These are phyloP conservation scores for Agrotis exclamationis DNA, from an alignment of 2,888 invertebrate species.

Conservation along the genomic window DNA sequence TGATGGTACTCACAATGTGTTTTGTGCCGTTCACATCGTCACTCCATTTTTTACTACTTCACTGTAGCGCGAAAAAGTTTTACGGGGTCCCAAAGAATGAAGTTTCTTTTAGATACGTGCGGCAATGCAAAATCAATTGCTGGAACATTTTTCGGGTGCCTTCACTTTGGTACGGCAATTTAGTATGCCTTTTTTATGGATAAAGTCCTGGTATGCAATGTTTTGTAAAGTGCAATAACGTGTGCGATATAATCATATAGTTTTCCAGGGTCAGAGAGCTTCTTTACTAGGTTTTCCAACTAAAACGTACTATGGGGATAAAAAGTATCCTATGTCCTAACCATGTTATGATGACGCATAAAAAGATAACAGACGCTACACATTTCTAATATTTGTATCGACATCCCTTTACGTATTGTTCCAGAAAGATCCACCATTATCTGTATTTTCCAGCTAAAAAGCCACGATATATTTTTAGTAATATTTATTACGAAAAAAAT, in stretches of 20 bases:
- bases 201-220: not conserved
- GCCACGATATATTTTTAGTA: not conserved
- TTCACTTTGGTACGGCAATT: not conserved
- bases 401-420: not conserved
- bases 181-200: not conserved
- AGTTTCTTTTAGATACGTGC: constrained; percentile 43
- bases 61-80: constrained; percentile 13
- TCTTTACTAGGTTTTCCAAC: no score
- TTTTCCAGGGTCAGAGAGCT: no score
- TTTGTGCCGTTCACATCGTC: constrained; percentile 8
- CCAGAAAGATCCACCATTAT: not conserved
- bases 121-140: constrained; percentile 39
- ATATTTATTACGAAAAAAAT: not conserved
- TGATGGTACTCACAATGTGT: not conserved
- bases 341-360: not conserved
- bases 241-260: no score
- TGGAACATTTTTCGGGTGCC: not conserved
- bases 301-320: not conserved
- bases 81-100: constrained; percentile 31
- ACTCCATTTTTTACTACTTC: constrained; percentile 40
- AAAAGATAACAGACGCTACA: not conserved
- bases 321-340: not conserved
- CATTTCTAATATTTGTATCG: not conserved
- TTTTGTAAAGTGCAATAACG: no score
- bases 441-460: not conserved